Evolutionary conservation across 2,797 vertebrate genomes (phyloP), one percentile per base, ranked within the genome.

Genomic region (Xyrichtys novacula): DNA sequence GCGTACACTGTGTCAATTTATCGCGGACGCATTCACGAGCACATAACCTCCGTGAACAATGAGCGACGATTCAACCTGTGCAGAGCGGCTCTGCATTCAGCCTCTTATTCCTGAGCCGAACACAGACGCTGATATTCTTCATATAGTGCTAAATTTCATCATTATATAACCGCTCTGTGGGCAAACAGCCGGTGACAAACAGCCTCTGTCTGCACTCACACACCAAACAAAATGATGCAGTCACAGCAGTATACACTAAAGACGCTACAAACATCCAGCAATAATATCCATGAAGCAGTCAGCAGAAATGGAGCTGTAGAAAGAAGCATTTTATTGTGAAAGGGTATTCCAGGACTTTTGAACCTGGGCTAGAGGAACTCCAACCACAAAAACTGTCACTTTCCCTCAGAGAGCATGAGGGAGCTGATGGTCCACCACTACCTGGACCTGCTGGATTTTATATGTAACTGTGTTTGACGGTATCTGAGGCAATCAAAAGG

Each of bases 11-110:
- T 25, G 31, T 36, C 56, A 5, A 39, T 83, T 68, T 47, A 74
- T 80, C 59, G 39, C 32, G 4, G 32, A 34, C 32, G 32, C 74
- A 71, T 74, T 78, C 76, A 61, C 56, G 66, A 58, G 65, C 23
- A 16, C 12, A 29, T 47, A 56, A 67, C 61, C 54, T 17, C 22
- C 8, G 32, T 36, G 50, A 72, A 65, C 55, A 64, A 64, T 43
- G 49, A 67, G 42, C 28, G 22, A 38, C 59, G 14, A 1, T 65
- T 62, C 36, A 53, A 63, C 64, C 50, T 58, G 40, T 39, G 39
- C 19, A 25, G 22, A 17, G 14, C 14, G 0, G 14, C 0, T 1
- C 43, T 20, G 36, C 29, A 4, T 38, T 53, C 43, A 46, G 22
- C 12, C 17, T 29, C n/a, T n/a, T n/a, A 31, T 31, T 31, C 10